Evolutionary conservation across 1,140 invertebrate species (phyloP).

Genomic region (Hyles vespertilio): DNA sequence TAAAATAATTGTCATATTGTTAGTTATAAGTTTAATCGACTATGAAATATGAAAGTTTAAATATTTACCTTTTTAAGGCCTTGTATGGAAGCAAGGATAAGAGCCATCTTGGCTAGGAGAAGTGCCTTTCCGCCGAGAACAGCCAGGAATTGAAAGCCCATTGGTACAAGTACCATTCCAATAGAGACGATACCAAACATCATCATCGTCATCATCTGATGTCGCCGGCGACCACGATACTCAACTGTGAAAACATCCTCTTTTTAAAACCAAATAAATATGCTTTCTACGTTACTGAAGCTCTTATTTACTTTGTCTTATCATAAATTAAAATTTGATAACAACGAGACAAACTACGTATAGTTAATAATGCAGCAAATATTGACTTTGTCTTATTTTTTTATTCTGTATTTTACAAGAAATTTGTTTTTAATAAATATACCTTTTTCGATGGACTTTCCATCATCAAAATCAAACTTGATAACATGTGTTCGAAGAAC

Average conservation of each 20-base stretch:
- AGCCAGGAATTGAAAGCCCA: conserved; percentile 87
- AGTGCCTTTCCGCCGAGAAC: conserved; percentile 86
- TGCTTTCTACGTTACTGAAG: neutral
- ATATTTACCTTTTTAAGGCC: conserved; percentile 80
- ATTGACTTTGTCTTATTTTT: too few relatives aligned
- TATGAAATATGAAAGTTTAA: neutral
- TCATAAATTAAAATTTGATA: too few relatives aligned
- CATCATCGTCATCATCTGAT: conserved; percentile 82
- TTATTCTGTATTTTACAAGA: too few relatives aligned
- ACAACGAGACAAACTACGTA: too few relatives aligned
- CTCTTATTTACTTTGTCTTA: too few relatives aligned
- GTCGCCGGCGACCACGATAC: conserved; percentile 73
- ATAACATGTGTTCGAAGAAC: conserved; percentile 76
- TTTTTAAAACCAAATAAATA: neutral
- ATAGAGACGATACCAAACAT: conserved; percentile 84
- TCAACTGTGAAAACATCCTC: conserved; percentile 50
- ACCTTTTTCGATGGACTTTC: conserved; percentile 54
- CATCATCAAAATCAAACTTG: conserved; percentile 74
- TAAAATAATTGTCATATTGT: neutral
- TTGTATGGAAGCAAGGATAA: conserved; percentile 85
- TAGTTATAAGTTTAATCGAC: too few relatives aligned
- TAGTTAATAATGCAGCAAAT: too few relatives aligned
- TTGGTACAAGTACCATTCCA: conserved; percentile 82
- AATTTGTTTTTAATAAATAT: too few relatives aligned
- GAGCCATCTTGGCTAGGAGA: conserved; percentile 84